Evolutionary conservation across 2,888 invertebrate genomes (phyloP), one percentile per base, ranked within the genome.

Genomic region (Hemaris fuciformis): DNA sequence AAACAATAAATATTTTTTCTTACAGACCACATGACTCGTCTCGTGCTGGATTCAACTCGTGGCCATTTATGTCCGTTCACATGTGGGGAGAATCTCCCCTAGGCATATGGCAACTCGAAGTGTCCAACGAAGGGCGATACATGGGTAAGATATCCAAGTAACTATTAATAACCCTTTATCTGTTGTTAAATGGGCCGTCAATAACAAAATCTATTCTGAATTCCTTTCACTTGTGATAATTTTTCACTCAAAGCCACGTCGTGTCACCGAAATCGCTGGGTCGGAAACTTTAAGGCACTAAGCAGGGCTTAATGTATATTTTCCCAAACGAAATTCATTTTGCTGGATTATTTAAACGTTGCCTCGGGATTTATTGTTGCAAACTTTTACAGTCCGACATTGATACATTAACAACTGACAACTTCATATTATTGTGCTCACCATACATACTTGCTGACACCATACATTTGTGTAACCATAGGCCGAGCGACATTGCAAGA

Each of bases 41-140:
- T 10, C 94, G 97, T 60, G 94, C 97, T 59, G 99, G 99, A 46
- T 99, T 99, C 93, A 96, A 95, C 83, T 96, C 98, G 75, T 99
- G 99, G 99, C 99, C 99, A 61, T 99, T 99, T 92, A 99, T 99
- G 99, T 98, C 99, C 56, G 99, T 97, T 65, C 99, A 99, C 89
- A 98, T 96, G 83, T 99, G 99, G 99, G 99, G 99, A 20, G 99
- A 99, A 86, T 94, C 95, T 31, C 98, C 99, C 0, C 95, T 97
- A 69, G 99, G 99, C 46, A 94, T 95, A 67, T 99, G 99, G 99
- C 96, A 96, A 77, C 93, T 99, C 64, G 98, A 99, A 88, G 97
- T 99, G 65, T 98, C 98, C 86, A 99, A 99, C 86, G 98, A 98
- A 89, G 99, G 98, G 68, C 94, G 96, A 79, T 96, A 95, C 80